Evolutionary conservation across 2,113 vertebrate species (phyloP), one percentile per base, ranked within the genome.

Genomic region (Chaetodon auriga): DNA sequence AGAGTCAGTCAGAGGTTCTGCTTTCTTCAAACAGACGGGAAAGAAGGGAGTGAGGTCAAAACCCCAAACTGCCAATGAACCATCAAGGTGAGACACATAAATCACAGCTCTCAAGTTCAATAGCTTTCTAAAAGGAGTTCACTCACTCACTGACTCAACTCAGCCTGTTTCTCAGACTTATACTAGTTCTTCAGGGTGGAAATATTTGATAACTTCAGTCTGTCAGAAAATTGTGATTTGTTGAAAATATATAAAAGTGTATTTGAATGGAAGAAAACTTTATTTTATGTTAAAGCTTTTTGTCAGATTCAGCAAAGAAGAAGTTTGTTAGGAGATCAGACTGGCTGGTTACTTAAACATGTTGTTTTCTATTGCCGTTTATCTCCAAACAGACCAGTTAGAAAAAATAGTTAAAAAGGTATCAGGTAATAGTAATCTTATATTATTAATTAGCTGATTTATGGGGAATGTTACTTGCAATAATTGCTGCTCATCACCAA

Each of bases 51-150:
- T 45, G 78, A 85, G 89, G 81, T 90, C 84, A 89, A 85, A 90
- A 75, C 80, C 68, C 62, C 62, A 19, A 87, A 86, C 81, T 75
- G 77, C 75, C 68, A 79, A 77, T 74, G 87, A 89, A 78, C 57
- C 87, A 60, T 84, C 77, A 70, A 89, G 82, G 83, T 86, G 81
- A 86, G 69, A 70, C 82, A 45, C 70, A 85, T 55, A 89, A 91
- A 90, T 91, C 80, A 78, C 69, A 10, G 72, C 84, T 46, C 19
- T 88, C 15, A 45, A 70, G 66, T 81, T 87, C 68, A 82, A 75
- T 0, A 21, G 58, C 63, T 74, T 66, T 70, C 48, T 71, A 49
- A 85, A 90, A 82, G 7, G 48, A 90, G 75, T 75, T 76, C 41
- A 76, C 68, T 75, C 30, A 15, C 63, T 60, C 46, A 61, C n/a